These are phyloP conservation scores for Rhinogobius similis DNA, from an alignment of 2,113 vertebrate species.

Conservation along the genomic window DNA sequence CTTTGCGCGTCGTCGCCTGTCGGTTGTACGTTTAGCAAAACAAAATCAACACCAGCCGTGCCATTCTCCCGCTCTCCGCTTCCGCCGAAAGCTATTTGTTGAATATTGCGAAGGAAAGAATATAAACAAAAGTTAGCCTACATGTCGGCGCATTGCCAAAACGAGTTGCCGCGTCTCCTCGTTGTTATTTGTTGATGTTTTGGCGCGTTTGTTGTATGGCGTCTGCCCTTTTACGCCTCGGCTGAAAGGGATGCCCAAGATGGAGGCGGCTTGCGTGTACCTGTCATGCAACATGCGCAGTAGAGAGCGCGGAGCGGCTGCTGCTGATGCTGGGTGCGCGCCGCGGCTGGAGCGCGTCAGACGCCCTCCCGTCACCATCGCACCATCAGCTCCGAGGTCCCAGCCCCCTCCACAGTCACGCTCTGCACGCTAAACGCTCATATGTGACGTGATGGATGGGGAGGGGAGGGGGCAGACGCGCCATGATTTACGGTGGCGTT, in stretches of 20 bases:
- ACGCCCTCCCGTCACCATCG: constrained; percentile 14
- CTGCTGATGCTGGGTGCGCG: constrained; percentile 31
- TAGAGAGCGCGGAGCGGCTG: constrained; percentile 35
- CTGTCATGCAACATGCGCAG: constrained; percentile 83
- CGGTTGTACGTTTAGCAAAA: constrained; percentile 32
- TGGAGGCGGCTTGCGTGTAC: constrained; percentile 77
- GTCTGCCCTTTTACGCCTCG: constrained; percentile 68
- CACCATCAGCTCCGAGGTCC: constrained; percentile 59
- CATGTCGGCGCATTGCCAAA: constrained; percentile 62
- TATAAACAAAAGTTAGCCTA: constrained; percentile 42
- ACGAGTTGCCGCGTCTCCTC: constrained; percentile 4
- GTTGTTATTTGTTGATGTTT: constrained; percentile 43
- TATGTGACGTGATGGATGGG: constrained; percentile 23
- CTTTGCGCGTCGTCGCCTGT: constrained; percentile 40
- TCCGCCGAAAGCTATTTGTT: constrained; percentile 16
- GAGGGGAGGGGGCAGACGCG: background rate
- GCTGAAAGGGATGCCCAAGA: constrained; percentile 75
- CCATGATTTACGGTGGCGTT: constrained; percentile 29
- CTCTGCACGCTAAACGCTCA: constrained; percentile 3
- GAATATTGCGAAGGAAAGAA: background rate
- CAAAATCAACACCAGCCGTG: constrained; percentile 38
- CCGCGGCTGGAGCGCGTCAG: constrained; percentile 38
- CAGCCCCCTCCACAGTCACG: background rate
- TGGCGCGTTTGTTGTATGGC: constrained; percentile 31
- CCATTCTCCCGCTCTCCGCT: constrained; percentile 52